These are phyloP conservation scores for Phoenoteleia sp. DNA, from an alignment of 2,888 invertebrate species.

Conservation along the genomic window DNA sequence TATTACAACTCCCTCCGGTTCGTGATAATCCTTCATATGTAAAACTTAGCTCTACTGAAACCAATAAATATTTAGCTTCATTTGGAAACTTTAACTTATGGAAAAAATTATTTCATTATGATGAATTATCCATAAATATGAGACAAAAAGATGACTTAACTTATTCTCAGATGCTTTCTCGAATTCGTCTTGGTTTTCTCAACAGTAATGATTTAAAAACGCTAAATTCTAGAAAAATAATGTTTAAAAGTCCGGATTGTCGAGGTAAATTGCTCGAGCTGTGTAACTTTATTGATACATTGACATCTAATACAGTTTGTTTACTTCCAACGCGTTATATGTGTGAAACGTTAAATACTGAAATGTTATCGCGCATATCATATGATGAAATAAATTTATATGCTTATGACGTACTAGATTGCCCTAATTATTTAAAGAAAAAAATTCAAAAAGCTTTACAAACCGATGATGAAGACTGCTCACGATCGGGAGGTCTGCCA, in stretches of 20 bases:
- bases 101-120: conserved; percentile 78
- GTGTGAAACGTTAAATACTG: too few relatives aligned
- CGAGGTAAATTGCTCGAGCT: too few relatives aligned
- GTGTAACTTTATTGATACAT: conserved; percentile 23
- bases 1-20: conserved; percentile 78
- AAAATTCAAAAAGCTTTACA: conserved; percentile 22
- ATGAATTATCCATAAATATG: conserved; percentile 60
- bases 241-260: too few relatives aligned
- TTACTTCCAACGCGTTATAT: conserved; percentile 78
- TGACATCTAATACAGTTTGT: conserved; percentile 66
- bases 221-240: conserved; percentile 39
- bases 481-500: conserved; percentile 25
- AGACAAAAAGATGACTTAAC: conserved; percentile 24
- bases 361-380: conserved; percentile 38
- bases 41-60: conserved; percentile 69
- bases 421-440: conserved; percentile 51
- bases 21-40: conserved; percentile 76
- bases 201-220: conserved; percentile 2
- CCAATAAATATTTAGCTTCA: conserved; percentile 72
- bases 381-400: conserved; percentile 39
- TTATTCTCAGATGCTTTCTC: conserved; percentile 63
- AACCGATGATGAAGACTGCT: conserved; percentile 38
- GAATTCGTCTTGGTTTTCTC: conserved; percentile 44
- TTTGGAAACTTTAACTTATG: conserved; percentile 70
- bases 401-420: conserved; percentile 70